Percentiles rank a stretch among this genome's conserved stretches.
Conservation (phyloP, 2,113 vertebrate species). For the Meriones unguiculatus region DNA sequence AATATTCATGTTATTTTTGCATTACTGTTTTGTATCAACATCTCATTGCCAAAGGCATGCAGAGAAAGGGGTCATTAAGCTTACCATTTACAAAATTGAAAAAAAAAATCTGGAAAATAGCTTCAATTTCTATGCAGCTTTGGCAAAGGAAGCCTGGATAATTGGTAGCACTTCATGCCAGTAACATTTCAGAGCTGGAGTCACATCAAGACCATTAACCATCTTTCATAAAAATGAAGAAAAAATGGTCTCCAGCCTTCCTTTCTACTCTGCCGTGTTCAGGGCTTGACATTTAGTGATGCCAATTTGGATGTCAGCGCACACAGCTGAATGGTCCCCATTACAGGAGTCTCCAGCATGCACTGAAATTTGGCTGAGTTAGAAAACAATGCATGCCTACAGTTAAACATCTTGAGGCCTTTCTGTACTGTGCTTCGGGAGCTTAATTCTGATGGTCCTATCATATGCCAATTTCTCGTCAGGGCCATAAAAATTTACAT, state of each 20-base stretch:
- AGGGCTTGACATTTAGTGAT: conserved; percentile 54
- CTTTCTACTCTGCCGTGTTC: conserved; percentile 29
- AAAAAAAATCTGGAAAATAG: conserved; percentile 54
- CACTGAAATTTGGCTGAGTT: conserved; percentile 68
- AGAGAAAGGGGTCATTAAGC: conserved; percentile 50
- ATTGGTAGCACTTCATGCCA: conserved; percentile 64
- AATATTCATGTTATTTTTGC: conserved; percentile 66
- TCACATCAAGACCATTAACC: conserved; percentile 66
- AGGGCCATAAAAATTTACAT: conserved; percentile 33
- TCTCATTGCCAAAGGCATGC: conserved; percentile 61
- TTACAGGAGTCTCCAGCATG: conserved; percentile 47
- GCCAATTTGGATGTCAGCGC: conserved; percentile 71
- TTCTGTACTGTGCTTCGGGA: conserved; percentile 54
- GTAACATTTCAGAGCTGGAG: conserved; percentile 70
- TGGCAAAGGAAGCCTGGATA: conserved; percentile 60
- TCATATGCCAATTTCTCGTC: conserved; percentile 31
- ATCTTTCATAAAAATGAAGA: conserved; percentile 72
- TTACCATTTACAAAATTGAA: conserved; percentile 49
- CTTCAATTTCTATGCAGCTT: conserved; percentile 57
- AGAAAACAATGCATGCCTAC: conserved; percentile 54
- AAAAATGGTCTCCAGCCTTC: conserved; percentile 45
- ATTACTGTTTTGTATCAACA: conserved; percentile 57
- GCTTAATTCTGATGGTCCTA: neutral
- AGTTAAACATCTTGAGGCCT: conserved; percentile 66
- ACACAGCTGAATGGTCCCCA: conserved; percentile 19